A percentile compares a stretch with the other conserved stretches of the same genome.
These are phyloP conservation scores for Microcebus lehilahytsara DNA, from an alignment of 2,113 vertebrate species.

Conservation along the genomic window DNA sequence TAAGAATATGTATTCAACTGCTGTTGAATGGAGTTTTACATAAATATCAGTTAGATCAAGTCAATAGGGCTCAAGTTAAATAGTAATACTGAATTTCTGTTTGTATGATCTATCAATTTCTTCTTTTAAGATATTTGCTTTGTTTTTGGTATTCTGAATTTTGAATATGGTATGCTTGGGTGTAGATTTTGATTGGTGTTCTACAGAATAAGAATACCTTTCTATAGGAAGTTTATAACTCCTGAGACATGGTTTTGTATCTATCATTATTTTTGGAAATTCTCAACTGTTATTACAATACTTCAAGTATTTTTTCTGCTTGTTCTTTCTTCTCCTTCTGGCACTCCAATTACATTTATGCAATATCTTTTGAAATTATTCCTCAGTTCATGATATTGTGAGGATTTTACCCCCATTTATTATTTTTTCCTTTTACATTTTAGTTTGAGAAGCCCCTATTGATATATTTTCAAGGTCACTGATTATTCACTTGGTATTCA, in stretches of 20 bases:
- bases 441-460: not conserved
- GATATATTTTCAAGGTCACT: not conserved
- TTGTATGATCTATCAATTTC: not conserved
- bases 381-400: not conserved
- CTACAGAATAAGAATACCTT: not conserved
- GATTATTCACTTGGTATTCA: not conserved
- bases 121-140: not conserved
- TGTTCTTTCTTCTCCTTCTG: not conserved
- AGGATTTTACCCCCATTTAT: not conserved
- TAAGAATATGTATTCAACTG: not conserved
- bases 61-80: not conserved
- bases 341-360: not conserved
- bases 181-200: not conserved
- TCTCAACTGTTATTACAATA: not conserved
- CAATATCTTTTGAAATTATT: not conserved
- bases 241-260: not conserved
- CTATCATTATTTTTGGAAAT: not conserved
- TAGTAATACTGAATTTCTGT: not conserved
- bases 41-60: not conserved
- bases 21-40: not conserved
- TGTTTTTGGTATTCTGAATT: not conserved
- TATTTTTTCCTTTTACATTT: not conserved
- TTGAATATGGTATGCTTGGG: not conserved
- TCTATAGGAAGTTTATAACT: not conserved
- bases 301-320: not conserved